Percentiles rank a stretch among this genome's conserved stretches.
These are phyloP conservation scores for Apogon hyalosoma DNA, from an alignment of 2,797 vertebrate genomes.

Conservation along the genomic window DNA sequence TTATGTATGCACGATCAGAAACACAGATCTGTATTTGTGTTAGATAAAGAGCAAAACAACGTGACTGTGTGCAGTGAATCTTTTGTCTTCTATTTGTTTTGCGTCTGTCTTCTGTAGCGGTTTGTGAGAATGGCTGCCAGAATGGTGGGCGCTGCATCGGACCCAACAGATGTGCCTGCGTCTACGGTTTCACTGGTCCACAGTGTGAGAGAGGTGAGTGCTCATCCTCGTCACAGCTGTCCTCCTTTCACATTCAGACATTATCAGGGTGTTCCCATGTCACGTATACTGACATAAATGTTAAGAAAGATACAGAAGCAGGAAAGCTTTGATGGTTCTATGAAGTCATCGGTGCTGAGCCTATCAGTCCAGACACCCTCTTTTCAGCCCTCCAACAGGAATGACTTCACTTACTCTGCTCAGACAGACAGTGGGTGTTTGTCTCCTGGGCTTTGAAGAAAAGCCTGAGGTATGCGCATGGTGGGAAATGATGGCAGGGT, in stretches of 20 bases:
- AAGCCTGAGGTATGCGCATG: slow-evolving; percentile 42
- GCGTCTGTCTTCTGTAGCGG: slow-evolving; percentile 82
- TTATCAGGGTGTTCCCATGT: not conserved
- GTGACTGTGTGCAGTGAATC: not conserved
- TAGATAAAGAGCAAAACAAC: not conserved
- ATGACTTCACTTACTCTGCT: slow-evolving; percentile 59
- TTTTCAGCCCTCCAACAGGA: slow-evolving; percentile 12
- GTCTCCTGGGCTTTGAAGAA: slow-evolving; percentile 52
- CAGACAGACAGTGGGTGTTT: slow-evolving; percentile 63
- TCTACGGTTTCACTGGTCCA: slow-evolving; percentile 98
- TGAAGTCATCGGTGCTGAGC: slow-evolving; percentile 14
- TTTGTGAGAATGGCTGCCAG: slow-evolving; percentile 97
- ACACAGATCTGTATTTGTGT: not conserved
- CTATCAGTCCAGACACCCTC: slow-evolving; percentile 51
- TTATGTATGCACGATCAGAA: not conserved
- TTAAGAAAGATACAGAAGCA: slow-evolving; percentile 27
- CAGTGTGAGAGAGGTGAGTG: slow-evolving; percentile 97
- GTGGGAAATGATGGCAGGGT: slow-evolving; percentile 51
- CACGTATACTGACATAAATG: not conserved
- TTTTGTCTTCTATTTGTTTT: not conserved
- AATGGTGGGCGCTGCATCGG: slow-evolving; percentile 98
- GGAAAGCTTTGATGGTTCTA: slow-evolving; percentile 56
- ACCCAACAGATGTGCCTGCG: slow-evolving; percentile 96
- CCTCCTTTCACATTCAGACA: not conserved
- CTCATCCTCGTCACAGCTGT: slow-evolving; percentile 21